Evolutionary conservation across 2,888 invertebrate genomes (phyloP).

Genomic region (Bimastos eiseni): DNA sequence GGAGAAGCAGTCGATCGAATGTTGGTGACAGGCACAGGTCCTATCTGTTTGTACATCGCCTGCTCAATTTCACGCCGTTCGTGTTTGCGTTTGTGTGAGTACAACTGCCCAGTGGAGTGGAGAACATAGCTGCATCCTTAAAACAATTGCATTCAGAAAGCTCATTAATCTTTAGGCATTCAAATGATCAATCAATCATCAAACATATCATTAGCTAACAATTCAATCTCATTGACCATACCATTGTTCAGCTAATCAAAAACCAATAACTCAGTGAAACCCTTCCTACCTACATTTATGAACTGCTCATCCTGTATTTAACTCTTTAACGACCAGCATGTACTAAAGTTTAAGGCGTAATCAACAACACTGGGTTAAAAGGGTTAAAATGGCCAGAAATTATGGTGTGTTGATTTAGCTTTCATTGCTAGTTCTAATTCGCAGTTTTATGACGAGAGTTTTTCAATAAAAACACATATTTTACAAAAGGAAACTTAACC

Average conservation of each 20-base stretch:
- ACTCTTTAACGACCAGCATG: no score
- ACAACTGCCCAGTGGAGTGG: slow-evolving; percentile 92
- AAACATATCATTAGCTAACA: background rate
- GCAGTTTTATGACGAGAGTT: background rate
- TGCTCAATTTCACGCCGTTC: slow-evolving; percentile 64
- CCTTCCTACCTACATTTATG: no score
- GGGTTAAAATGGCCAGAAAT: background rate
- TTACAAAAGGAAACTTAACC: background rate
- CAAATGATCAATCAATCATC: background rate
- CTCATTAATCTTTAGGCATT: background rate
- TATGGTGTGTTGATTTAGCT: background rate
- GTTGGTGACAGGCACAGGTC: background rate
- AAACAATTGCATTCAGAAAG: background rate
- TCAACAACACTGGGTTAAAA: no score
- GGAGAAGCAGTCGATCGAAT: background rate
- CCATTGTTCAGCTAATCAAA: background rate
- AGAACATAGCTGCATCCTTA: slow-evolving; percentile 86
- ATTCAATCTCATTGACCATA: background rate
- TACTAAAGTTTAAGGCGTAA: no score
- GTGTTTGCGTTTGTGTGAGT: slow-evolving; percentile 95
- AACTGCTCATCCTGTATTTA: background rate
- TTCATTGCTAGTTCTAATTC: background rate
- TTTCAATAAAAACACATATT: background rate
- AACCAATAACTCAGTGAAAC: background rate
- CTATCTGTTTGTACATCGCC: background rate